Percentiles rank a stretch among this genome's conserved stretches.
These are phyloP conservation scores for Osmoderma eremita DNA, from an alignment of 2,888 invertebrate genomes.

Conservation along the genomic window DNA sequence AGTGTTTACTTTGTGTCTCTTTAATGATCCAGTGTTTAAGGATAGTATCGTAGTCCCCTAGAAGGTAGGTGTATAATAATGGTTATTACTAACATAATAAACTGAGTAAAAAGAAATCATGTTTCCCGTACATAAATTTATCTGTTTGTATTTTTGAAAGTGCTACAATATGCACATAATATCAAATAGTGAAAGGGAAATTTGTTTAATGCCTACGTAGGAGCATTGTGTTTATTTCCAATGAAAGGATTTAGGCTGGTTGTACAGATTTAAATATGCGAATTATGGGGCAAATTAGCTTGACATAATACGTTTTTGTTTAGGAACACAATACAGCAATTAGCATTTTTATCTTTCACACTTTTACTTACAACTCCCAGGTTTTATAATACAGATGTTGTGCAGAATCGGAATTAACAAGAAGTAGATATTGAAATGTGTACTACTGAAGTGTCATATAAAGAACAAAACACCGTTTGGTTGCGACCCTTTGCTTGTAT, in stretches of 20 bases:
- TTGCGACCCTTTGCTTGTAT: too few relatives aligned
- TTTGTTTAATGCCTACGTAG: constrained; percentile 27
- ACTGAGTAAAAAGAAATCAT: neutral
- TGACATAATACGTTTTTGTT: constrained; percentile 8
- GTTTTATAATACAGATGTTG: too few relatives aligned
- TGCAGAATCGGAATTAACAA: too few relatives aligned
- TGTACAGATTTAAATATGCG: neutral
- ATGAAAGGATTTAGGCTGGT: neutral
- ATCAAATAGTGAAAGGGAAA: constrained; percentile 48
- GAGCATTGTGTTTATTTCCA: constrained; percentile 16
- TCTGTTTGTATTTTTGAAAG: constrained; percentile 45
- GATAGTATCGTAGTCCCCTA: constrained; percentile 27
- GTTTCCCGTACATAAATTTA: neutral
- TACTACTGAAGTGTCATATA: too few relatives aligned
- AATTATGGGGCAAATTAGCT: too few relatives aligned
- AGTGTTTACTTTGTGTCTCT: constrained; percentile 24
- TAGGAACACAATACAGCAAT: neutral
- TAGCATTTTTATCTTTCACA: constrained; percentile 5
- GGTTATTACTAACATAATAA: neutral
- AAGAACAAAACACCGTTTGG: too few relatives aligned
- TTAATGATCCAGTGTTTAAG: constrained; percentile 34
- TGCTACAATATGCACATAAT: constrained; percentile 38
- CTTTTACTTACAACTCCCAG: neutral
- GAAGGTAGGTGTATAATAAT: constrained; percentile 20
- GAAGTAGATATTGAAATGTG: too few relatives aligned